These are phyloP conservation scores for Drosophila obscura DNA, from an alignment of 1,140 invertebrate species.

Conservation along the genomic window DNA sequence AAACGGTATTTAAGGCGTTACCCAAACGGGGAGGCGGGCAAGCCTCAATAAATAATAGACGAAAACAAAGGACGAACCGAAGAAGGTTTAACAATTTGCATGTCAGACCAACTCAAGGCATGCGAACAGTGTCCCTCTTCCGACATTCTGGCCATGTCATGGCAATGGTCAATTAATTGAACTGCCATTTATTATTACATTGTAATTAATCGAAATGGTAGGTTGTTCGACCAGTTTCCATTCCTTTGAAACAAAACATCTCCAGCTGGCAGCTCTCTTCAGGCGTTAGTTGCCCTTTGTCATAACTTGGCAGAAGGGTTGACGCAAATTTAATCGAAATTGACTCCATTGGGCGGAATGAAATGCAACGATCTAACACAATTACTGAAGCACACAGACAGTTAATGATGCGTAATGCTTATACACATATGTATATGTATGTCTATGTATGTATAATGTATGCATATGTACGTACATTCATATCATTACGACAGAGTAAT, in stretches of 20 bases:
- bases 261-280: background rate
- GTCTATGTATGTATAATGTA: no score
- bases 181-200: conserved; percentile 49
- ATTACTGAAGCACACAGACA: no score
- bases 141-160: conserved; percentile 5
- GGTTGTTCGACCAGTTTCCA: conserved; percentile 17
- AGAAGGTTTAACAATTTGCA: conserved; percentile 29
- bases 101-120: conserved; percentile 4
- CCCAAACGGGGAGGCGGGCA: conserved; percentile 4
- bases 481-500: no score
- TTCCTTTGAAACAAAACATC: conserved; percentile 45
- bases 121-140: background rate
- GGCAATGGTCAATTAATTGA: conserved; percentile 60
- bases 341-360: no score
- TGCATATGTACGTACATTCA: no score
- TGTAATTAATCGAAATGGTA: conserved; percentile 68
- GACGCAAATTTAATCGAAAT: no score
- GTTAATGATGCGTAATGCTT: no score
- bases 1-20: conserved; percentile 16
- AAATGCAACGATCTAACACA: no score
- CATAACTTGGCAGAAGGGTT: no score
- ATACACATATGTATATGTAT: no score
- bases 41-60: background rate
- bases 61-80: background rate
- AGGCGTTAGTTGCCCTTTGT: no score